These are phyloP conservation scores for Mormoops blainvillei DNA, from an alignment of 2,113 vertebrate genomes.

Conservation along the genomic window DNA sequence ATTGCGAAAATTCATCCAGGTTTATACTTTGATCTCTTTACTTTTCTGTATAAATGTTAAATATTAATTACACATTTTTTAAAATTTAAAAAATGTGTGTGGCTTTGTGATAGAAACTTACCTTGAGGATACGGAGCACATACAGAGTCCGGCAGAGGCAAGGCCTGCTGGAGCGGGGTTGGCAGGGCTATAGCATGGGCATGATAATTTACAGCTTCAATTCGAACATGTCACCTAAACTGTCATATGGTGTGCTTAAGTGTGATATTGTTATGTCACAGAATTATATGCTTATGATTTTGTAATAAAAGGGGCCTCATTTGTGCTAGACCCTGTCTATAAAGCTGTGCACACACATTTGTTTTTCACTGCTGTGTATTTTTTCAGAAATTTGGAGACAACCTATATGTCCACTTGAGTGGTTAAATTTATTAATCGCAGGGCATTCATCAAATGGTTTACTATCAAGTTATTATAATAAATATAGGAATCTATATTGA, in stretches of 20 bases:
- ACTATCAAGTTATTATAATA: neutral
- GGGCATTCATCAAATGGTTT: neutral
- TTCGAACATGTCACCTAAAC: too few species aligned
- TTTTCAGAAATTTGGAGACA: neutral
- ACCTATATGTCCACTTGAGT: neutral
- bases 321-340: too few species aligned
- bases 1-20: neutral
- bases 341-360: neutral
- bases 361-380: neutral
- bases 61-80: neutral
- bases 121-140: neutral
- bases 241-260: too few species aligned
- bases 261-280: too few species aligned
- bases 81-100: neutral
- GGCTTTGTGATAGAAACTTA: neutral
- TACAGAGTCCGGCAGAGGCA: too few species aligned
- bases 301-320: too few species aligned
- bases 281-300: too few species aligned
- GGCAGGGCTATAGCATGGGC: too few species aligned
- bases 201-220: too few species aligned
- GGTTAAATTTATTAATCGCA: neutral
- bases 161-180: too few species aligned
- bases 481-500: neutral
- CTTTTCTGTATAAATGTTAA: neutral
- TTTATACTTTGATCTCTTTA: neutral